Conservation (phyloP, 2,888 invertebrate genomes). For the Cheilosia pagana region DNA sequence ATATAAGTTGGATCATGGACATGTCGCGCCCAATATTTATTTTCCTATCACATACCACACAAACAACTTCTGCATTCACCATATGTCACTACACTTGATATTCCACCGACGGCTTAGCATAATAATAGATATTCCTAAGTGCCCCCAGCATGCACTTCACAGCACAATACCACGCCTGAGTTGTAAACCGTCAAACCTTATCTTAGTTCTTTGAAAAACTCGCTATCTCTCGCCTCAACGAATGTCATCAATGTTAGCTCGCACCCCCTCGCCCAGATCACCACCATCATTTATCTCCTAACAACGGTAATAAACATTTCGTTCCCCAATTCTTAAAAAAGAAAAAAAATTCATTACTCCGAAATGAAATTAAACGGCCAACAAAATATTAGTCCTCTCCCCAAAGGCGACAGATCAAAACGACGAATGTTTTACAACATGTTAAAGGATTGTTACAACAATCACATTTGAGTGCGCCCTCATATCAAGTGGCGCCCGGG, state of each 20-base stretch:
- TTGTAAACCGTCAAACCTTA: background rate
- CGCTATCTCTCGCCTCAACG: constrained; percentile 1
- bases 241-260: background rate
- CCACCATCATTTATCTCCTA: constrained; percentile 46
- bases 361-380: constrained; percentile 22
- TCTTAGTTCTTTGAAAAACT: background rate
- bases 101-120: too few relatives aligned
- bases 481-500: constrained; percentile 64
- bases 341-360: constrained; percentile 13
- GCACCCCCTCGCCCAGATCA: background rate
- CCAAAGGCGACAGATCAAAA: constrained; percentile 43
- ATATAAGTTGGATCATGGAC: too few relatives aligned
- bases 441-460: constrained; percentile 61
- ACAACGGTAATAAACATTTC: constrained; percentile 49
- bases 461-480: constrained; percentile 59
- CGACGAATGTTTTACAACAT: constrained; percentile 58
- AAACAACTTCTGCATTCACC: too few relatives aligned
- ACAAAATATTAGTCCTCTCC: constrained; percentile 38
- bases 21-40: too few relatives aligned
- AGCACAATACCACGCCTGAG: background rate
- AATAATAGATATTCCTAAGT: background rate
- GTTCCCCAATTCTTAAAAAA: constrained; percentile 19
- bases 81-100: too few relatives aligned
- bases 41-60: too few relatives aligned
- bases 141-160: background rate